Evolutionary conservation across 2,113 vertebrate species (phyloP), one percentile per base, ranked within the genome.

Genomic region (Struthio camelus): DNA sequence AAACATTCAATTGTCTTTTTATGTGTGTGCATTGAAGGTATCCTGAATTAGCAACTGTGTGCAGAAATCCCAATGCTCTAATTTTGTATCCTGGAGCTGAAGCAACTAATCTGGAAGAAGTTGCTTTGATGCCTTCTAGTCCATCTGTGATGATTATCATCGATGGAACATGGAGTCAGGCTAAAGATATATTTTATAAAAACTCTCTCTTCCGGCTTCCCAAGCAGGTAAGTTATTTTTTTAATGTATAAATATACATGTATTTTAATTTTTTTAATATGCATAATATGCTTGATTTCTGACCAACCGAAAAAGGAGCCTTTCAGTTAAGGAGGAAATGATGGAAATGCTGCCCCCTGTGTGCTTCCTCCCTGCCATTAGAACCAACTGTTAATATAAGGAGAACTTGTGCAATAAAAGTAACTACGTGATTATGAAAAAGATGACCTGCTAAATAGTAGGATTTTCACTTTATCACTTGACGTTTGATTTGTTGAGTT

Each of bases 141-240:
- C 98, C 98, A 59, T 98, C 98, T 72, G 98, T 98, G 66, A 97
- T 99, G 94, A 98, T 99, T 90, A 99, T 99, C 78, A 99, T 99
- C 1, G 99, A 99, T 53, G 99, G 99, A 75, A 99, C 99, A 14
- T 99, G 99, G 99, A 99, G 99, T 93, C 99, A 99, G 92, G 99
- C 99, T 67, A 99, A 99, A 97, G 99, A 99, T 93, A 99, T 99
- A 98, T 99, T 99, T 97, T 99, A 99, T 85, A 99, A 99, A 97
- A 99, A 99, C 97, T 96, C 98, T 70, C 98, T 99, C 85, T 99
- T 99, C 79, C 99, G 98, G 54, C 97, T 99, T 94, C 99, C 99
- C 9, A 99, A 98, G 97, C 99, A 99, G 98, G 99, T 99, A 97
- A 96, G 93, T 89, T 92, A 32, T 13, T 88, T 84, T 80, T 67